Base-by-base conservation (phyloP, 1,140 invertebrate species). In the Grapholita molesta region DNA sequence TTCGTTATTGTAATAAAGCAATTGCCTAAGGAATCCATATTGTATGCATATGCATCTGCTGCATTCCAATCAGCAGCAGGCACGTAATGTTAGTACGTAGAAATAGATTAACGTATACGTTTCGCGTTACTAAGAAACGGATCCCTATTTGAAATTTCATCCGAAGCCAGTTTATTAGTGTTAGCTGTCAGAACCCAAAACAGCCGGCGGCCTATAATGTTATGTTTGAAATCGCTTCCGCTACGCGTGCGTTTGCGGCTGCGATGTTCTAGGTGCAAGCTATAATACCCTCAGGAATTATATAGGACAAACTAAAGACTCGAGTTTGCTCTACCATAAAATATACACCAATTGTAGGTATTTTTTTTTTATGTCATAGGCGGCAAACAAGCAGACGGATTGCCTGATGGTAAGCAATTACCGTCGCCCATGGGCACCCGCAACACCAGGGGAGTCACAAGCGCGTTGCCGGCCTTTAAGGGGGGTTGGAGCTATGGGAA, bases 181-280 rank as follows among this genome's bases (percentile, higher is more conserved):
- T 83, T 70, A 77, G 70, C 71, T 72, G 76, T 77, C 75, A 76
- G 78, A 80, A 83, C 77, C 72, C 71, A 74, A 82, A 79, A 74
- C 77, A 76, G 71, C 72, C 74, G 77, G 74, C 76, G 74, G 74
- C 69, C 76, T 76, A 24, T 61, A 48, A 21, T 84, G 83, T 85
- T 86, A 85, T 86, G 80, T 72, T 82, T 83, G 70, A 72, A 64
- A 66, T 78, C 74, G 79, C 80, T 86, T 88, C 84, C 84, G 84
- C 76, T 80, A 73, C 77, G 76, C 53, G 72, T 42, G 67, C 76
- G 66, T 67, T 67, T 74, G 75, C 64, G 32, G 21, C 66, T 15
- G 32, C 64, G 64, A 42, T 35, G 67, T 74, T 57, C 69, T 64
- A 38, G 35, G n/a, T 38, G 42, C 42, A 21, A 48, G 42, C 18